phyloP scores from a whole-genome alignment of 2,113 vertebrate species.

The Gulo gulo region DNA sequence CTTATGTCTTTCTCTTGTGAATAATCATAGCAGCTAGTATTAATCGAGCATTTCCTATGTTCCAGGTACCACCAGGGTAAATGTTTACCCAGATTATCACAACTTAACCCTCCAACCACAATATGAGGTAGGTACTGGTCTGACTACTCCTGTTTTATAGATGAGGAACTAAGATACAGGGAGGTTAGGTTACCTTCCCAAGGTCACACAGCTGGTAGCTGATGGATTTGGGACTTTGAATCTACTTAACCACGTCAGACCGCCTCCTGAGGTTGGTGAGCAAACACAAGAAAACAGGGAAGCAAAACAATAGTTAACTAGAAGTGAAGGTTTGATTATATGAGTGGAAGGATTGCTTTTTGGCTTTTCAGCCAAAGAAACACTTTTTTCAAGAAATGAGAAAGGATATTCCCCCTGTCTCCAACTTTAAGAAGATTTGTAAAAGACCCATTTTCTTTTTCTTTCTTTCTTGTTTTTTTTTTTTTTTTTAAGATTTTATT shows the following conservation, averaged over 20 bases:
- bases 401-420: neutral
- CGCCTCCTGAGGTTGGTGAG: neutral
- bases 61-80: neutral
- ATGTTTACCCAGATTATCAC: neutral
- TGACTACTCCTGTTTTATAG: neutral
- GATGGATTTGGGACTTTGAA: neutral
- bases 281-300: neutral
- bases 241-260: neutral
- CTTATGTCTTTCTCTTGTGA: conserved; percentile 24
- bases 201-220: neutral
- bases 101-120: neutral
- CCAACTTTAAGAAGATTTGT: neutral
- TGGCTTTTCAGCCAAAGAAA: neutral
- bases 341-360: neutral
- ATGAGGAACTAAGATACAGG: neutral
- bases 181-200: neutral
- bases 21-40: neutral
- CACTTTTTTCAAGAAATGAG: neutral
- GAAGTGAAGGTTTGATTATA: neutral
- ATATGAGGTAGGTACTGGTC: neutral
- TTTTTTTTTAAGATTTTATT: too few relatives aligned
- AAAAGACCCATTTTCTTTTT: neutral
- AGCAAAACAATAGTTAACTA: neutral
- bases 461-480: too few relatives aligned
- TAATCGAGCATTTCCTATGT: neutral